Base-by-base conservation (phyloP, 2,797 vertebrate species). In the Myoxocephalus aenaeus region DNA sequence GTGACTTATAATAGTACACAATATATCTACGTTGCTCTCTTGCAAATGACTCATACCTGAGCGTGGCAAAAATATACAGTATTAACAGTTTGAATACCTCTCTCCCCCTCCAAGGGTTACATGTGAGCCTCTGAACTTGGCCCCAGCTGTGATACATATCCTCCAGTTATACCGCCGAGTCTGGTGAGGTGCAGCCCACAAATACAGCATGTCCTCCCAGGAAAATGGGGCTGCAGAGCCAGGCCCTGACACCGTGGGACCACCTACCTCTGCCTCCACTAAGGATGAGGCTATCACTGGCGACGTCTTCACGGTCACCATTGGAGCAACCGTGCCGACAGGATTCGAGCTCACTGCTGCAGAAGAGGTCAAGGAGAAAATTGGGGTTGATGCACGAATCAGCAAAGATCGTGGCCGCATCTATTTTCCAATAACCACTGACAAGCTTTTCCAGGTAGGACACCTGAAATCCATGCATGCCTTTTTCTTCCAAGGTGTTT, bases 321-420 rank as follows among this genome's bases (percentile, higher is more conserved):
- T 98, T 50, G 97, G 97, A 77, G 97, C 98, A 9, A 99, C 98
- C 0, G 97, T 99, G 54, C 98, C 98, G n/a, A 99, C 98, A 3
- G 98, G 98, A 0, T 99, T 99, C 81, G 98, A 99, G 86, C 92
- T 92, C 80, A 97, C 96, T 32, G 98, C 98, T 36, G 96, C 97
- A 10, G 97, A 96, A 64, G 98, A 99, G 93, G 96, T 99, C 68
- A 90, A 92, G 65, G 97, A 99, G 90, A 99, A 98, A 82, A 94
- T 98, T 22, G 96, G 96, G 10, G 96, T 95, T 0, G 92, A 90
- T 14, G 95, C 95, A 71, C 93, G 90, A 65, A 94, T 99, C 81
- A 97, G 98, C 92, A 97, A 94, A 92, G 97, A 98, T 80, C 93
- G 97, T 10, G 97, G 98, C 13, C 97, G 97, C 61, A 97, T 99